A percentile compares a stretch with the other conserved stretches of the same genome.
phyloP scores from a whole-genome alignment of 2,888 invertebrate species.

The Andrena bucephala region DNA sequence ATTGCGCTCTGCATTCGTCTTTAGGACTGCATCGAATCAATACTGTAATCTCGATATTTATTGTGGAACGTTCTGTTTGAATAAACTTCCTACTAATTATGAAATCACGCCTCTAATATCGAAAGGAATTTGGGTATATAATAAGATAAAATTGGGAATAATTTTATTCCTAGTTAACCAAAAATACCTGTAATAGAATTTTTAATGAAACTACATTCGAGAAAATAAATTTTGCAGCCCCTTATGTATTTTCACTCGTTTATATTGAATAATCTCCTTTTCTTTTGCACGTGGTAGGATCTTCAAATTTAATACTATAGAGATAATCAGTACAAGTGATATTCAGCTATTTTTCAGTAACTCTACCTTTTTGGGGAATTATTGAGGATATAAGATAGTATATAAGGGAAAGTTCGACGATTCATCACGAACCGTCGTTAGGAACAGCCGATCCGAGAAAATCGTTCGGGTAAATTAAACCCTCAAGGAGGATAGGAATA shows the following conservation, averaged over 20 bases:
- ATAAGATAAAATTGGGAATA: too few species aligned
- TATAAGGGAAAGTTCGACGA: constrained; percentile 15
- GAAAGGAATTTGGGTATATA: not conserved
- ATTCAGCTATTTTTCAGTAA: too few species aligned
- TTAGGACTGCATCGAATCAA: not conserved
- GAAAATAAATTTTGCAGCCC: too few species aligned
- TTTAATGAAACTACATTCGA: too few species aligned
- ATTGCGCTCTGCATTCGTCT: not conserved
- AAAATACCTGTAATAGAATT: too few species aligned
- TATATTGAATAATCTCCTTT: too few species aligned
- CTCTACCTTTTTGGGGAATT: too few species aligned
- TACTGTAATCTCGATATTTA: not conserved
- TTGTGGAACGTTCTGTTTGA: not conserved
- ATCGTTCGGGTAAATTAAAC: constrained; percentile 48
- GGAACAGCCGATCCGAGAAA: constrained; percentile 18
- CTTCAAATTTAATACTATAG: too few species aligned
- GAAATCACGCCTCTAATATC: not conserved
- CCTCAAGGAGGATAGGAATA: constrained; percentile 25
- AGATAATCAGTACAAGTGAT: too few species aligned
- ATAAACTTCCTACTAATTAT: not conserved
- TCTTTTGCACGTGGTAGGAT: too few species aligned
- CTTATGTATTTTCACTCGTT: too few species aligned
- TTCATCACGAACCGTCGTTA: constrained; percentile 33
- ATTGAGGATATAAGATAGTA: not conserved
- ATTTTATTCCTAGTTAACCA: too few species aligned